Conservation (phyloP, 2,888 invertebrate genomes). For the Epinotia nisella region DNA sequence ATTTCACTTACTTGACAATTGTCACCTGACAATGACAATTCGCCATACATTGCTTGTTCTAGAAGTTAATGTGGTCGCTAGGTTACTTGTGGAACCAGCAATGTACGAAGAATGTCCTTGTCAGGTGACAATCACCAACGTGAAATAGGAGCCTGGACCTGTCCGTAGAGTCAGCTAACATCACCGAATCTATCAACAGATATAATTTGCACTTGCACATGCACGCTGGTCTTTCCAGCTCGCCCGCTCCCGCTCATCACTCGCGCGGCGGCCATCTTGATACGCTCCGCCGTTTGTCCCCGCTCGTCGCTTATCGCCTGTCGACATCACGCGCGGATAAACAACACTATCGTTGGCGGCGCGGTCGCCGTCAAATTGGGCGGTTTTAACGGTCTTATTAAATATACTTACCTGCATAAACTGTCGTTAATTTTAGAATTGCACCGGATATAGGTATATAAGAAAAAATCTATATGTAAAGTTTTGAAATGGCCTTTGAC, state of each 20-base stretch:
- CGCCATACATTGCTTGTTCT: no score
- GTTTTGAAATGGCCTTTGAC: background rate
- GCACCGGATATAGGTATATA: background rate
- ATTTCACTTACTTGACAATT: no score
- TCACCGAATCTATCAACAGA: background rate
- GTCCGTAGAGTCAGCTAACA: background rate
- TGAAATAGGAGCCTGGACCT: no score
- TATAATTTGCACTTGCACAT: background rate
- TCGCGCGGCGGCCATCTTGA: slow-evolving; percentile 67
- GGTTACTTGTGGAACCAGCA: no score
- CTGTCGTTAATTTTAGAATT: background rate
- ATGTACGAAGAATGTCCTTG: no score
- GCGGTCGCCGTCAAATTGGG: slow-evolving; percentile 27
- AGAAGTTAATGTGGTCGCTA: no score
- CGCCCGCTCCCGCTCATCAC: slow-evolving; percentile 46
- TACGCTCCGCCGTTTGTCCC: slow-evolving; percentile 71
- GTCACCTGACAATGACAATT: no score
- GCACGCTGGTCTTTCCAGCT: no score
- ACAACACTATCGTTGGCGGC: slow-evolving; percentile 62
- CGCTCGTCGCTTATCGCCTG: slow-evolving; percentile 63
- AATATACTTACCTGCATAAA: background rate
- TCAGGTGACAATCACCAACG: no score
- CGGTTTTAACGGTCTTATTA: background rate
- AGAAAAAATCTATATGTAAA: background rate
- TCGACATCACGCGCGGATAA: slow-evolving; percentile 63